A percentile compares a stretch with the other conserved stretches of the same genome.
These are phyloP conservation scores for Addax nasomaculatus DNA, from an alignment of 2,113 vertebrate species.

Conservation along the genomic window DNA sequence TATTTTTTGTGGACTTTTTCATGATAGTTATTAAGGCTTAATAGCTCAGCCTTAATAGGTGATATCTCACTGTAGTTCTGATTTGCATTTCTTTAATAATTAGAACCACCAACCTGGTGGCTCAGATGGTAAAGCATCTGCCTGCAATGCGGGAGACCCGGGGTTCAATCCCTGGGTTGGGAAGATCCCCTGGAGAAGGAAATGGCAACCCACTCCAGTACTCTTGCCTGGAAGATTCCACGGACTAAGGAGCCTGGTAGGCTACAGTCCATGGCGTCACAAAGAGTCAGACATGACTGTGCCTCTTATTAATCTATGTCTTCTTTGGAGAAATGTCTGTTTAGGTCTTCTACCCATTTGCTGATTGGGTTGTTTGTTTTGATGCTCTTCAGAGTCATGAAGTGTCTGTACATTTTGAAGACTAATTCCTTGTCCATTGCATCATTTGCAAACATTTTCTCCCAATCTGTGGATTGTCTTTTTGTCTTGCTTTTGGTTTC, in stretches of 20 bases:
- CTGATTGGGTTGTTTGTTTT: not conserved
- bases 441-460: not conserved
- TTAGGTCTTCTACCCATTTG: not conserved
- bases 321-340: not conserved
- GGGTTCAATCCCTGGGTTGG: too few relatives aligned
- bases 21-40: not conserved
- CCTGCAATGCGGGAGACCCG: too few relatives aligned
- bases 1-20: not conserved
- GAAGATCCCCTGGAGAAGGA: too few relatives aligned
- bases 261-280: too few relatives aligned
- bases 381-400: not conserved
- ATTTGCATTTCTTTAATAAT: not conserved
- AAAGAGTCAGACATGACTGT: not conserved
- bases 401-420: not conserved
- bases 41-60: not conserved
- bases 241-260: too few relatives aligned
- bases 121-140: too few relatives aligned
- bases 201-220: too few relatives aligned
- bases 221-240: too few relatives aligned
- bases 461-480: not conserved
- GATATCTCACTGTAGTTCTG: not conserved
- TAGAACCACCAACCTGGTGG: not conserved
- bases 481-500: not conserved
- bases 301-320: not conserved
- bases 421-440: not conserved